Conservation (phyloP, 1,140 invertebrate genomes). For the Tenebrio molitor region DNA sequence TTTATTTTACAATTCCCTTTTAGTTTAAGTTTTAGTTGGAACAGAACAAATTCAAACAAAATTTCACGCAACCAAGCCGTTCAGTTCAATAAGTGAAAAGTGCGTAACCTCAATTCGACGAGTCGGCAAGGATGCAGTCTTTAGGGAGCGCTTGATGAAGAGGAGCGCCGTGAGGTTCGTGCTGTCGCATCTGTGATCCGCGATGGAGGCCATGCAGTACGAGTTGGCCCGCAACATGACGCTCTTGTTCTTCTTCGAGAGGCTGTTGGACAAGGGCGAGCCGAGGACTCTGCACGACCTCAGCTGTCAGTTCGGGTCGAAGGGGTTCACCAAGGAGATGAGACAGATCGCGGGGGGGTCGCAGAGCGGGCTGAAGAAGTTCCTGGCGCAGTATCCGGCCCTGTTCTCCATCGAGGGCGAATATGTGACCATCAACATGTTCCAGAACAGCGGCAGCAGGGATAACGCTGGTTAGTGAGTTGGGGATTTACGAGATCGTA, state of each 20-base stretch:
- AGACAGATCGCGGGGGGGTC: conserved; percentile 94
- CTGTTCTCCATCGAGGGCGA: conserved; percentile 93
- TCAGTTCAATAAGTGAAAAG: conserved; percentile 17
- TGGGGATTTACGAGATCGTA: background rate
- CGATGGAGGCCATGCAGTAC: conserved; percentile 94
- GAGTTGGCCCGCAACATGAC: conserved; percentile 95
- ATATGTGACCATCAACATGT: conserved; percentile 89
- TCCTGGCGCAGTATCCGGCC: conserved; percentile 90
- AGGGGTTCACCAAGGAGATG: conserved; percentile 97
- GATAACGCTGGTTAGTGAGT: conserved; percentile 54
- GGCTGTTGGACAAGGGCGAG: conserved; percentile 93
- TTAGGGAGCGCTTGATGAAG: too few species aligned
- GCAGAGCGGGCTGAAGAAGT: conserved; percentile 92
- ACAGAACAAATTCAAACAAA: background rate
- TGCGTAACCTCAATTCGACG: conserved; percentile 23
- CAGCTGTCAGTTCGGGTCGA: conserved; percentile 96
- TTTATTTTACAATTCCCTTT: conserved; percentile 57
- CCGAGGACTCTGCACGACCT: conserved; percentile 95
- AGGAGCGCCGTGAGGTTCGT: background rate
- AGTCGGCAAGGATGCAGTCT: background rate
- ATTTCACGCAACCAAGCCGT: background rate
- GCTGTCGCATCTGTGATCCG: background rate
- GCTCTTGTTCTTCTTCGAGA: conserved; percentile 95
- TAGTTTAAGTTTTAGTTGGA: conserved; percentile 45
- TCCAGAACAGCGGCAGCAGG: conserved; percentile 62